These are phyloP conservation scores for Ptilonorhynchus violaceus DNA, from an alignment of 2,113 vertebrate genomes.

Conservation along the genomic window DNA sequence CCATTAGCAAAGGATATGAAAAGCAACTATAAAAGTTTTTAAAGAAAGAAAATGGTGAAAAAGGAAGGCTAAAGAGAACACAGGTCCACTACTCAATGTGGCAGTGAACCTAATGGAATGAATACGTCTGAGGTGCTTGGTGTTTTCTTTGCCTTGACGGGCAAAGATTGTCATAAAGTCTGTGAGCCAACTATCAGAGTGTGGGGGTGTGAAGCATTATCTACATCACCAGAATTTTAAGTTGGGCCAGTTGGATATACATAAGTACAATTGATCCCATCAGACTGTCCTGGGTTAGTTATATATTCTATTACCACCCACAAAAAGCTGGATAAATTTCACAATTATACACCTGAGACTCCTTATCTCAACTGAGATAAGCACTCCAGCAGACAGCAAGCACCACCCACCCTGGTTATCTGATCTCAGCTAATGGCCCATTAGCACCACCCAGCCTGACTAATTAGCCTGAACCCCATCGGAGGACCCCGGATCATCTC, in stretches of 20 bases:
- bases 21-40: not conserved
- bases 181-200: not conserved
- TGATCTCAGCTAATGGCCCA: too few species aligned
- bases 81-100: fast-evolving
- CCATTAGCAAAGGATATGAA: not conserved
- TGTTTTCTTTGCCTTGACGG: not conserved
- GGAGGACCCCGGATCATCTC: too few species aligned
- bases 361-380: too few species aligned
- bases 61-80: not conserved
- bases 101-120: not conserved
- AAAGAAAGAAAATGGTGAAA: not conserved
- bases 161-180: not conserved
- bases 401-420: too few species aligned
- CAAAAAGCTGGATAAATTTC: too few species aligned
- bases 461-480: too few species aligned
- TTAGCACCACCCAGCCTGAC: too few species aligned
- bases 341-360: too few species aligned
- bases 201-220: not conserved
- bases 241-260: not conserved
- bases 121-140: not conserved
- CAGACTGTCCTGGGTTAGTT: too few species aligned
- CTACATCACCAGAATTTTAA: not conserved
- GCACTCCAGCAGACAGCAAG: too few species aligned
- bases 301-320: too few species aligned
- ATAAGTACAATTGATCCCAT: not conserved